Evolutionary conservation across 2,797 vertebrate genomes (phyloP).

Genomic region (Salmo trutta): DNA sequence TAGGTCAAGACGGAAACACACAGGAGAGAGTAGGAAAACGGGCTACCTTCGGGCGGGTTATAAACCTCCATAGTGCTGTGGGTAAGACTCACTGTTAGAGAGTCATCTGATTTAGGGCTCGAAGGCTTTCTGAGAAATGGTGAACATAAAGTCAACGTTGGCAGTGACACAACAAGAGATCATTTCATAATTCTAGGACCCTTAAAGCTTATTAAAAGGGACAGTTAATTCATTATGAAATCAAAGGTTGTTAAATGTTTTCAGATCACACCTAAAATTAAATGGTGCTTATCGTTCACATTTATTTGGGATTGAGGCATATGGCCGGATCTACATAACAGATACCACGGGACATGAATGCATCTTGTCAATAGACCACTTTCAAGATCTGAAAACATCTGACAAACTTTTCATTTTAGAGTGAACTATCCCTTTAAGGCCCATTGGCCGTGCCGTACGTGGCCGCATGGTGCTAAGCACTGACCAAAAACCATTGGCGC

Average conservation of each 20-base stretch:
- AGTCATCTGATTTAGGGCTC: slow-evolving; percentile 76
- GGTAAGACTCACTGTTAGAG: slow-evolving; percentile 70
- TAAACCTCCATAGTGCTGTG: slow-evolving; percentile 62
- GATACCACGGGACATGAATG: not conserved
- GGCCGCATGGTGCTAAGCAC: no score
- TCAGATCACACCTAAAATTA: not conserved
- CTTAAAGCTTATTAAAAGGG: not conserved
- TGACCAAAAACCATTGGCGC: no score
- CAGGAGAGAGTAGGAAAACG: slow-evolving; percentile 41
- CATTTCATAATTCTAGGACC: not conserved
- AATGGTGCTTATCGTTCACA: not conserved
- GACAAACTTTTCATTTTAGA: not conserved
- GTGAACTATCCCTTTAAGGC: not conserved
- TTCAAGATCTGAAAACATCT: not conserved
- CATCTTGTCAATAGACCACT: not conserved
- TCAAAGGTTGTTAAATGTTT: no score
- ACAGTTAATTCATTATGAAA: not conserved
- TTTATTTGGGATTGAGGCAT: not conserved
- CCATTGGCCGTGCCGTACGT: no score
- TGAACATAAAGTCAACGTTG: slow-evolving; percentile 66
- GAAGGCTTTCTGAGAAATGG: slow-evolving; percentile 81
- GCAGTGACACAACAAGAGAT: slow-evolving; percentile 20
- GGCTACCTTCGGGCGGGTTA: slow-evolving; percentile 72
- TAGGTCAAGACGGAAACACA: slow-evolving; percentile 23
- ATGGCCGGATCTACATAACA: not conserved